Conservation (phyloP, 2,888 invertebrate species). For the Orthosia gracilis region DNA sequence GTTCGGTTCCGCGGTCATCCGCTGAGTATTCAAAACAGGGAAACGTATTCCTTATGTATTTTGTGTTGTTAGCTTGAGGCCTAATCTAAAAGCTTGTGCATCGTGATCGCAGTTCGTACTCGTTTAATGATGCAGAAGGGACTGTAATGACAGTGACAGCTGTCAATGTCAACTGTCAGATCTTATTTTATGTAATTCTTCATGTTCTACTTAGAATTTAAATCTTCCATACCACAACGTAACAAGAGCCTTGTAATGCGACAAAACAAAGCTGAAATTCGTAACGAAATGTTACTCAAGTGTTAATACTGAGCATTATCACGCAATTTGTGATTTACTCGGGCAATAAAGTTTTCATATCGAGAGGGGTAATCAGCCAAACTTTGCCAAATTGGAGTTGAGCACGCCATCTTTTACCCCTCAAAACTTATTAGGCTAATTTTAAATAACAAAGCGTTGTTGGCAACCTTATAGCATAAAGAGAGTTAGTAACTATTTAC, state of each 20-base stretch:
- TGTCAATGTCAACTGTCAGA: not conserved
- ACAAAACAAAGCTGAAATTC: conserved; percentile 17
- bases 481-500: not conserved
- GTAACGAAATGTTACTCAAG: conserved; percentile 20
- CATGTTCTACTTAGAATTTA: not conserved
- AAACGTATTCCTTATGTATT: not conserved
- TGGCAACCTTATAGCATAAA: conserved; percentile 5
- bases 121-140: not conserved
- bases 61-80: not conserved
- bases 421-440: conserved; percentile 16
- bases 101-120: not conserved
- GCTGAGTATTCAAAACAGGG: not conserved
- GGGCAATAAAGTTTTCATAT: conserved; percentile 50
- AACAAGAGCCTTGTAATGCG: conserved; percentile 9
- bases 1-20: too few species aligned
- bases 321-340: conserved; percentile 49
- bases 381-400: conserved; percentile 53
- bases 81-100: not conserved
- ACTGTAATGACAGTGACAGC: not conserved
- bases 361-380: conserved; percentile 33
- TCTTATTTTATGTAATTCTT: not conserved
- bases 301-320: conserved; percentile 43
- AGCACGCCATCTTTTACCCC: conserved; percentile 59
- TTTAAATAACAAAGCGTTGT: conserved; percentile 36
- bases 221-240: conserved; percentile 4